phyloP scores from a whole-genome alignment of 2,113 vertebrate species.

The Hymenochirus boettgeri region DNA sequence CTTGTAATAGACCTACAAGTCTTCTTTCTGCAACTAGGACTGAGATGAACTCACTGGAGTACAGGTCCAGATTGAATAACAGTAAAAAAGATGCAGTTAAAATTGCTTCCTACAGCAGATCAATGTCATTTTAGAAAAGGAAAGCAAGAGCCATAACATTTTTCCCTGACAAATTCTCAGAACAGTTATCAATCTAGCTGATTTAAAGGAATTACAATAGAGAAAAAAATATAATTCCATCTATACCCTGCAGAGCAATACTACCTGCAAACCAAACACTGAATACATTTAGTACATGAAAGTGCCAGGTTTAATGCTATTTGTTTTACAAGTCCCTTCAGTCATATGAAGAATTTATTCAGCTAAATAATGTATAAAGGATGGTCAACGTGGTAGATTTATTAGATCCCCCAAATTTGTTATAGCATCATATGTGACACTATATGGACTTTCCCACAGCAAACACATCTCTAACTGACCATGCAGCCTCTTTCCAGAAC shows the following conservation, averaged over 20 bases:
- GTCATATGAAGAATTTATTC: no score
- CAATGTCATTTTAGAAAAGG: conserved; percentile 43
- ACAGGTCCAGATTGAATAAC: conserved; percentile 44
- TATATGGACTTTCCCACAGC: no score
- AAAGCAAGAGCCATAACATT: conserved; percentile 4
- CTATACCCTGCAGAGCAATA: not conserved
- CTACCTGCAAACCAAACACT: not conserved
- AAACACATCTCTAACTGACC: no score
- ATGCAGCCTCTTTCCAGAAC: no score
- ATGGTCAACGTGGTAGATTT: no score
- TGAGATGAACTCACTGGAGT: conserved; percentile 42
- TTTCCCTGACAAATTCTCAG: conserved; percentile 35
- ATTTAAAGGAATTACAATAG: conserved; percentile 14
- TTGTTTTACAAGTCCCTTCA: not conserved
- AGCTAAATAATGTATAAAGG: no score
- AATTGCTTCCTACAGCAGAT: conserved; percentile 47
- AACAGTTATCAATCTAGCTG: conserved; percentile 14
- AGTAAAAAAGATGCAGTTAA: conserved; percentile 44
- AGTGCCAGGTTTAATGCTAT: not conserved
- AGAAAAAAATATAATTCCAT: conserved; percentile 20
- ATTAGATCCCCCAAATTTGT: no score
- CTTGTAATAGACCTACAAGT: conserved; percentile 40
- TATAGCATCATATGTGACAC: no score
- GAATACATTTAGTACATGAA: not conserved
- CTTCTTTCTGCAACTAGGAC: conserved; percentile 37